phyloP scores from a whole-genome alignment of 2,797 vertebrate genomes.

The Propithecus perrieri region DNA sequence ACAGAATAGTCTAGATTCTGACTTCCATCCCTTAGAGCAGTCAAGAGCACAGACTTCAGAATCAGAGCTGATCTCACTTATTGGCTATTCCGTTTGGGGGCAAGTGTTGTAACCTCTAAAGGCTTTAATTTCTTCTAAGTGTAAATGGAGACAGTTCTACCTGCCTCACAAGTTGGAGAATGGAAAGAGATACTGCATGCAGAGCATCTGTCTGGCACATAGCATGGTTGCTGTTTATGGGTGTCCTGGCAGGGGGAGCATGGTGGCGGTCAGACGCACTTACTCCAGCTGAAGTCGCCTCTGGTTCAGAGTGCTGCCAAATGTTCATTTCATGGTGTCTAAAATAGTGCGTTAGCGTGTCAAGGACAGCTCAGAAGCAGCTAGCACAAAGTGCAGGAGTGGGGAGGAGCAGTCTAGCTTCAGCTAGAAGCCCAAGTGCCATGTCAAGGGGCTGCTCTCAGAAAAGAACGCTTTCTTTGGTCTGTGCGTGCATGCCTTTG shows the following conservation, averaged over 20 bases:
- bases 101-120: not conserved
- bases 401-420: not conserved
- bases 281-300: not conserved
- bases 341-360: slow-evolving; percentile 49
- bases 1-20: not conserved
- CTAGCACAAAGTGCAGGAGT: not conserved
- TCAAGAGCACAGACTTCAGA: not conserved
- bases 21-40: not conserved
- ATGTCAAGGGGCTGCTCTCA: not conserved
- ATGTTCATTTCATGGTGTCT: not conserved
- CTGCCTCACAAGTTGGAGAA: not conserved
- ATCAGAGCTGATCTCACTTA: not conserved
- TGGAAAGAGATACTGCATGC: not conserved
- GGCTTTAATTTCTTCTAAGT: not conserved
- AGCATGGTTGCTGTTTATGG: not conserved
- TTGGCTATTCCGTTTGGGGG: not conserved
- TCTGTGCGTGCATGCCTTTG: not conserved
- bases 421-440: slow-evolving; percentile 27
- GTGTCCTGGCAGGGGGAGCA: not conserved
- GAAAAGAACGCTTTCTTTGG: slow-evolving; percentile 55
- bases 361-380: not conserved
- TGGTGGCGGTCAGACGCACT: not conserved
- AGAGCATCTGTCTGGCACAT: not conserved
- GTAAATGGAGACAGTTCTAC: not conserved
- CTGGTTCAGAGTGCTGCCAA: not conserved